These are phyloP conservation scores for Odontamblyopus rebecca DNA, from an alignment of 2,797 vertebrate species.

Conservation along the genomic window DNA sequence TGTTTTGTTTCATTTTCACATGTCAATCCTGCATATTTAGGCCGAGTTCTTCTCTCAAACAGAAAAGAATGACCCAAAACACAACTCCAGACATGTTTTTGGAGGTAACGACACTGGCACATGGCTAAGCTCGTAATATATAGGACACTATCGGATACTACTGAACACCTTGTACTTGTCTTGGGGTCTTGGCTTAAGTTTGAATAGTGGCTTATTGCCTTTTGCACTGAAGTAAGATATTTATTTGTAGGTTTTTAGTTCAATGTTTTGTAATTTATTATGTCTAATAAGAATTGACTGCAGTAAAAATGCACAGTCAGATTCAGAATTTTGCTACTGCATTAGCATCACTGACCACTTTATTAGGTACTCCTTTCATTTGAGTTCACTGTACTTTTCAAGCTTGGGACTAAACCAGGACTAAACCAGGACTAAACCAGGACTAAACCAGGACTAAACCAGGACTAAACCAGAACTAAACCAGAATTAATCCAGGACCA, in stretches of 20 bases:
- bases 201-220: constrained; percentile 2
- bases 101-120: too few relatives aligned
- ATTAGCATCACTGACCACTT: not conserved
- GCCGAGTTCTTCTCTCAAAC: too few relatives aligned
- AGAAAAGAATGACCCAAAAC: too few relatives aligned
- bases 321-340: not conserved
- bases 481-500: too few relatives aligned
- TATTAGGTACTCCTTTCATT: not conserved
- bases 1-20: too few relatives aligned
- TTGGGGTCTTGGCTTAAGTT: not conserved
- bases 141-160: not conserved
- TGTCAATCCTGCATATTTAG: too few relatives aligned
- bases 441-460: too few relatives aligned
- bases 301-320: not conserved
- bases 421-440: not conserved
- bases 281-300: not conserved
- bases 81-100: too few relatives aligned
- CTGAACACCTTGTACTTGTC: not conserved
- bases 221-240: constrained; percentile 5
- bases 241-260: constrained; percentile 2
- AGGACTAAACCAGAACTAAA: too few relatives aligned
- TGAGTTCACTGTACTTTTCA: not conserved
- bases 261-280: not conserved
- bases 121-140: too few relatives aligned
- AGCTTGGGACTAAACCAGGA: not conserved